Evolutionary conservation across 2,797 vertebrate species (phyloP).

Genomic region (Microchirus variegatus): DNA sequence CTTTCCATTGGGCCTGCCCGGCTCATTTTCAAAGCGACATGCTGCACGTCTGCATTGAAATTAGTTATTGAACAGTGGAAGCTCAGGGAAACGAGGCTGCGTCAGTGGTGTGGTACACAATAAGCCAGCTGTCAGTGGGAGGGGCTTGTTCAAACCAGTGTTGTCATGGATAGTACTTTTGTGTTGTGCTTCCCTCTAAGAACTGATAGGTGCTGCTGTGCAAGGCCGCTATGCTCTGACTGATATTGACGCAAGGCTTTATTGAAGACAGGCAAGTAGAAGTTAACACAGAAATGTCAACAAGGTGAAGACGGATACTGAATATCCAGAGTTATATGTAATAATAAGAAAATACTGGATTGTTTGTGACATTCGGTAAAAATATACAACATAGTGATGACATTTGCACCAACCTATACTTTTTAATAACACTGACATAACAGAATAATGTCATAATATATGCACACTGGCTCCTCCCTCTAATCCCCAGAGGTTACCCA

Average conservation of each 20-base stretch:
- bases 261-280: conserved; percentile 38
- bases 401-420: not conserved
- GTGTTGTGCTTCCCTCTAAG: conserved; percentile 51
- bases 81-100: conserved; percentile 73
- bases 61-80: conserved; percentile 81
- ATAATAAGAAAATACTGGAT: not conserved
- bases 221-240: conserved; percentile 39
- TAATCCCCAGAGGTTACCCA: conserved; percentile 38
- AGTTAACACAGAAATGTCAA: not conserved
- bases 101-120: conserved; percentile 72
- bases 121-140: conserved; percentile 79
- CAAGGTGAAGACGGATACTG: conserved; percentile 15
- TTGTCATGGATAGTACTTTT: conserved; percentile 70
- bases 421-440: conserved; percentile 10
- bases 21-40: conserved; percentile 61
- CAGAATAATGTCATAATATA: conserved; percentile 25
- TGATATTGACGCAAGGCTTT: conserved; percentile 64
- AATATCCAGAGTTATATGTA: not conserved
- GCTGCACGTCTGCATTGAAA: conserved; percentile 77
- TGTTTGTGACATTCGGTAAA: not conserved
- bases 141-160: conserved; percentile 58
- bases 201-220: conserved; percentile 51
- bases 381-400: no score
- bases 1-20: conserved; percentile 56
- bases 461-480: conserved; percentile 6